Conservation (phyloP, 2,888 invertebrate species). For the Leucozona laternaria region DNA sequence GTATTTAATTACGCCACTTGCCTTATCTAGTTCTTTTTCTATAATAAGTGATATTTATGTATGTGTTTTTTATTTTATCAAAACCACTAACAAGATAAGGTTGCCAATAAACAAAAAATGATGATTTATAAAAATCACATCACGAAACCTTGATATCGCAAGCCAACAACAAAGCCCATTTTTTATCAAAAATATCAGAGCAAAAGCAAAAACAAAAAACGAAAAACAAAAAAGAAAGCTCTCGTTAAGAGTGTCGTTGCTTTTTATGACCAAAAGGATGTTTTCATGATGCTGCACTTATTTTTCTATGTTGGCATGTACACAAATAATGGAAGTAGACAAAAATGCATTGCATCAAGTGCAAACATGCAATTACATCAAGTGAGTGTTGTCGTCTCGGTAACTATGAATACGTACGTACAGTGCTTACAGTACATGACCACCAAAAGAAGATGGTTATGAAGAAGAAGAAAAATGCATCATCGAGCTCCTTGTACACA, state of each 20-base stretch:
- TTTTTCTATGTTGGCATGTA: conserved; percentile 28
- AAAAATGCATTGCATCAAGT: conserved; percentile 69
- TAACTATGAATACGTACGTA: background rate
- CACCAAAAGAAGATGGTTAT: conserved; percentile 35
- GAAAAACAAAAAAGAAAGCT: conserved; percentile 22
- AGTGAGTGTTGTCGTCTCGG: conserved; percentile 65
- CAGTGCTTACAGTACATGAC: conserved; percentile 15
- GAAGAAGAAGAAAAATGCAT: conserved; percentile 41
- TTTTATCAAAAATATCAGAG: conserved; percentile 30
- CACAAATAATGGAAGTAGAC: conserved; percentile 29
- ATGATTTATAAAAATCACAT: conserved; percentile 18
- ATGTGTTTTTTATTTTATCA: background rate
- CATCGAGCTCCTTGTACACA: conserved; percentile 32
- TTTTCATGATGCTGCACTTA: conserved; percentile 43
- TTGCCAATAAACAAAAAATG: background rate
- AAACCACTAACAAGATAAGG: background rate
- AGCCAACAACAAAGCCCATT: background rate
- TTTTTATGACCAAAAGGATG: conserved; percentile 23
- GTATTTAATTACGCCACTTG: background rate
- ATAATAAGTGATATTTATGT: background rate
- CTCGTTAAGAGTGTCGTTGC: conserved; percentile 21
- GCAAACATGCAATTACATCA: conserved; percentile 73
- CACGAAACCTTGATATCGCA: background rate
- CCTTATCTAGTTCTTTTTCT: background rate
- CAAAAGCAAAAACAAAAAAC: conserved; percentile 19